Conservation (phyloP, 1,140 invertebrate genomes). For the Drosophila kurseongensis region DNA sequence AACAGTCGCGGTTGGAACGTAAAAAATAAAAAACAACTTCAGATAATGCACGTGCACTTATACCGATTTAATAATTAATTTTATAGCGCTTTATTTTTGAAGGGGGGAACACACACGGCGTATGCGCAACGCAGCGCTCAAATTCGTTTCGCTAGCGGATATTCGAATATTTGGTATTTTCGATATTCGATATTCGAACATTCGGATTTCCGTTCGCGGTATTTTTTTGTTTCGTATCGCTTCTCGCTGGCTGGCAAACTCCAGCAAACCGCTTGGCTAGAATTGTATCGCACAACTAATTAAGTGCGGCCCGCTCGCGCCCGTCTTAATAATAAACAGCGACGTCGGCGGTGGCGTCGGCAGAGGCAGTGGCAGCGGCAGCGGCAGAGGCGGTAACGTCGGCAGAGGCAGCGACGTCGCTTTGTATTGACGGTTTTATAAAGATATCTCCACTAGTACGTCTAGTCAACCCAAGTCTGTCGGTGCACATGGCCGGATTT, state of each 20-base stretch:
- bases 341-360: slow-evolving; percentile 25
- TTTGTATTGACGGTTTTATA: slow-evolving; percentile 57
- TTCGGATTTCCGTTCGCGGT: slow-evolving; percentile 13
- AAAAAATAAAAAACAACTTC: slow-evolving; percentile 30
- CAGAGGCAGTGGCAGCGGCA: slow-evolving; percentile 10
- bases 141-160: slow-evolving; percentile 9
- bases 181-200: slow-evolving; percentile 14
- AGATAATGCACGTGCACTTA: slow-evolving; percentile 17
- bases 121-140: slow-evolving; percentile 55
- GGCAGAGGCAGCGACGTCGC: not conserved
- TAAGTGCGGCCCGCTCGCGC: slow-evolving; percentile 69
- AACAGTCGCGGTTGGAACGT: slow-evolving; percentile 8
- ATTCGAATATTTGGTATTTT: slow-evolving; percentile 7
- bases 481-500: slow-evolving; percentile 28
- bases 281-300: slow-evolving; percentile 83
- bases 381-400: slow-evolving; percentile 1
- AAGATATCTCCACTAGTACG: slow-evolving; percentile 56
- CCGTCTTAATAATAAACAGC: slow-evolving; percentile 79
- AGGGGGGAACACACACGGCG: slow-evolving; percentile 58
- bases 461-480: slow-evolving; percentile 25
- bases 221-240: slow-evolving; percentile 7
- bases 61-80: not conserved
- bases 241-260: slow-evolving; percentile 17
- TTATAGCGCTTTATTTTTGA: not conserved
- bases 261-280: slow-evolving; percentile 75